A percentile compares a stretch with the other conserved stretches of the same genome.
These are phyloP conservation scores for Bradynema listronoti DNA, from an alignment of 1,140 invertebrate genomes.

Conservation along the genomic window DNA sequence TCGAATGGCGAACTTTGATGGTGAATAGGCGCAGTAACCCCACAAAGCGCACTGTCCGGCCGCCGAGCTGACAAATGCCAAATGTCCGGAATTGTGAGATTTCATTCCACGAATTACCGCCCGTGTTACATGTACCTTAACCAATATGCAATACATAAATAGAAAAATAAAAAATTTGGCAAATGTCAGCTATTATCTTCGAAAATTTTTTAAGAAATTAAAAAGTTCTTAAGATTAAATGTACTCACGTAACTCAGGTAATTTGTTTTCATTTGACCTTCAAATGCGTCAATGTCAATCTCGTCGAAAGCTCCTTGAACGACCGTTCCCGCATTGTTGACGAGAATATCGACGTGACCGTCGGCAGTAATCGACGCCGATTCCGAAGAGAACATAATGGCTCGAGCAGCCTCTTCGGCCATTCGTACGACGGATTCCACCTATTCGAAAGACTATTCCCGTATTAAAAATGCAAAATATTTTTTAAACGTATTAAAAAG, in stretches of 20 bases:
- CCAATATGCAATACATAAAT: slow-evolving; percentile 15
- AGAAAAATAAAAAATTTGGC: slow-evolving; percentile 3
- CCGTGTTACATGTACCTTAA: slow-evolving; percentile 61
- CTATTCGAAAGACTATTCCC: neutral
- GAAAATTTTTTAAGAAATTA: neutral
- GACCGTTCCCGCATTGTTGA: slow-evolving; percentile 79
- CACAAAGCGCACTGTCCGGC: slow-evolving; percentile 82
- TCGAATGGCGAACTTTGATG: slow-evolving; percentile 85
- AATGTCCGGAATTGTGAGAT: slow-evolving; percentile 64
- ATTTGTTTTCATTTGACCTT: slow-evolving; percentile 65
- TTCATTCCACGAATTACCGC: slow-evolving; percentile 60
- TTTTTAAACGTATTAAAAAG: neutral
- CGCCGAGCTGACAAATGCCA: slow-evolving; percentile 72
- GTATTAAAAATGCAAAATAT: neutral
- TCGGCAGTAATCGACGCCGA: slow-evolving; percentile 40
- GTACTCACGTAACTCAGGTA: slow-evolving; percentile 62
- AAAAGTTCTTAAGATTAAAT: neutral
- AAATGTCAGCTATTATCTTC: neutral
- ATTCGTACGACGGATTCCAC: slow-evolving; percentile 9
- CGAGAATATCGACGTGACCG: slow-evolving; percentile 76
- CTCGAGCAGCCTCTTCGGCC: neutral
- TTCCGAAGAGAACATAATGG: neutral
- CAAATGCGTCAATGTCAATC: slow-evolving; percentile 63
- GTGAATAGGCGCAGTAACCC: slow-evolving; percentile 77
- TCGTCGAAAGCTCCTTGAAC: slow-evolving; percentile 72